Percentiles rank a stretch among this genome's conserved stretches.
phyloP scores from a whole-genome alignment of 2,888 invertebrate species.

The Sylvicola cinctus region DNA sequence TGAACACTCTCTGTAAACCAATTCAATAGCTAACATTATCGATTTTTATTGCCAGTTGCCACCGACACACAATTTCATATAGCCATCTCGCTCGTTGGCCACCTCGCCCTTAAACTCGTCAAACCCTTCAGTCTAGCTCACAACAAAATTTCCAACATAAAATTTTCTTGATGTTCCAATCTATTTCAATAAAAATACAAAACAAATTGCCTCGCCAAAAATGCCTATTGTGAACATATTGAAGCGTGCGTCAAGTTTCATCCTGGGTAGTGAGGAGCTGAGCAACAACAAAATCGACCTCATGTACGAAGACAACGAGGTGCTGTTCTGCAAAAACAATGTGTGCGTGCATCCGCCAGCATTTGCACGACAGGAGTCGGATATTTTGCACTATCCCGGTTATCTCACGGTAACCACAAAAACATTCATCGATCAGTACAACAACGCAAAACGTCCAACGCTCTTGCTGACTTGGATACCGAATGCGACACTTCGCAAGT shows the following conservation, averaged over 20 bases:
- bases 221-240: slow-evolving; percentile 64
- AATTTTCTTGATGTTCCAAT: too few species aligned
- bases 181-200: too few species aligned
- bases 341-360: slow-evolving; percentile 93
- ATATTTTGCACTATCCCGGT: slow-evolving; percentile 75
- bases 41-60: too few species aligned
- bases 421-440: slow-evolving; percentile 56
- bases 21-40: too few species aligned
- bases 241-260: slow-evolving; percentile 58
- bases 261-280: slow-evolving; percentile 45
- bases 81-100: too few species aligned
- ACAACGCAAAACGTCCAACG: slow-evolving; percentile 55
- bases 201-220: slow-evolving; percentile 9
- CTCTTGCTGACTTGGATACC: slow-evolving; percentile 89
- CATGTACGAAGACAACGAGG: slow-evolving; percentile 63
- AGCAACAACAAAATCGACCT: slow-evolving; percentile 35
- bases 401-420: slow-evolving; percentile 78
- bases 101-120: too few species aligned
- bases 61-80: too few species aligned
- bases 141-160: too few species aligned
- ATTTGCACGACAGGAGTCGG: slow-evolving; percentile 57
- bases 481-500: slow-evolving; percentile 69
- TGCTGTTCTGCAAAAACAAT: slow-evolving; percentile 84
- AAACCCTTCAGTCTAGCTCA: too few species aligned
- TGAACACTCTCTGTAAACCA: too few species aligned